These are phyloP conservation scores for Anableps anableps DNA, from an alignment of 2,797 vertebrate genomes.

Conservation along the genomic window DNA sequence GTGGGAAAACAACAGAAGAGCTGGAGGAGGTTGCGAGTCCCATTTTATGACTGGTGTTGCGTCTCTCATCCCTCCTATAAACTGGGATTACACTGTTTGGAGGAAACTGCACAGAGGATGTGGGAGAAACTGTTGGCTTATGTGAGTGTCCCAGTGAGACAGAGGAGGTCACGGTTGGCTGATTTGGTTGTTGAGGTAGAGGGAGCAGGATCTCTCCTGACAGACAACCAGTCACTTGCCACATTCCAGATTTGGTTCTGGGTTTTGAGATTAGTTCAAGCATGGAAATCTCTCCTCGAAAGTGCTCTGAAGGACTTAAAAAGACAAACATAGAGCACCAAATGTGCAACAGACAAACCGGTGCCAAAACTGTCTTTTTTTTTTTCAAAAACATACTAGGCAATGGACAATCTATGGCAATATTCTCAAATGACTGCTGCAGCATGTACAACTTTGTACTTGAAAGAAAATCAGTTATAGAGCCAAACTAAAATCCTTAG, in stretches of 20 bases:
- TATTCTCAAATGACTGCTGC: constrained; percentile 11
- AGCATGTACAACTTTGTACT: background rate
- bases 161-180: constrained; percentile 61
- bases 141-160: constrained; percentile 54
- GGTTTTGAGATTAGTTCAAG: constrained; percentile 78
- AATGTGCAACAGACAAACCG: constrained; percentile 37
- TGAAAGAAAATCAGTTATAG: background rate
- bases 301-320: constrained; percentile 63
- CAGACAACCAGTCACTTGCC: constrained; percentile 71
- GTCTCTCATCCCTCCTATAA: constrained; percentile 58
- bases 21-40: constrained; percentile 48
- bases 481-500: no score
- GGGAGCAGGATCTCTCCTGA: constrained; percentile 71
- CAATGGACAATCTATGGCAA: constrained; percentile 26
- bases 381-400: constrained; percentile 23
- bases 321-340: constrained; percentile 51
- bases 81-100: constrained; percentile 59
- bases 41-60: constrained; percentile 51
- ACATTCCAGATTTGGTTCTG: constrained; percentile 72
- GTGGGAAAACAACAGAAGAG: constrained; percentile 57
- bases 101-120: constrained; percentile 46
- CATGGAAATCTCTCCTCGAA: constrained; percentile 70
- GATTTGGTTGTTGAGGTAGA: constrained; percentile 72
- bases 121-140: constrained; percentile 49
- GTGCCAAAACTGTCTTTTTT: constrained; percentile 28